Base-by-base conservation (phyloP, 2,888 invertebrate genomes). In the Cotesia congregata region DNA sequence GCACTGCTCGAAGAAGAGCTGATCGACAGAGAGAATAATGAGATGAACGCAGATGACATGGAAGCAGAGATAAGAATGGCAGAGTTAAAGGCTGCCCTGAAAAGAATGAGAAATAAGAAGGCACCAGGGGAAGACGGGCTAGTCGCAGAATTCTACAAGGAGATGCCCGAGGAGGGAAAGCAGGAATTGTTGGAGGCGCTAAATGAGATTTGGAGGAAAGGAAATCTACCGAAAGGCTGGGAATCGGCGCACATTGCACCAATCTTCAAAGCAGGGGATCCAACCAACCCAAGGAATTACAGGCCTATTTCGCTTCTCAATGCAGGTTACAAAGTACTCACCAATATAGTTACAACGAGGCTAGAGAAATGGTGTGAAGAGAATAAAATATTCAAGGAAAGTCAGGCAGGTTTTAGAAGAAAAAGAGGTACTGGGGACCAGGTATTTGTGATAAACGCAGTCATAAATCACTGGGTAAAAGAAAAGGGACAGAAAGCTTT, bases 191-290 rank as follows among this genome's bases (percentile, higher is more conserved):
- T 50, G 3, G 50, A 50, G 7, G 50, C 50, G 0, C 1, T 50
- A 5, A 50, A 50, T 1, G 50, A 7, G 5, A 50, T 50, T 50
- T 50, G 50, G 50, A 50, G 50, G 0, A 50, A 5, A 1, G 1
- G 50, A 1, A 7, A 50, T 0, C 2, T 7, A 0, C 50, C 50
- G 5, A 12, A 5, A 12, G 50, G 50, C 5, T 50, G 50, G 50
- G 50, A 50, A 2, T 1, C 1, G 12, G 50, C 9, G 9, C 7
- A 50, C 6, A 50, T 50, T 0, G 9, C 50, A 15, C 62, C 62
- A 6, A 62, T 70, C 6, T 70, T 20, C n/a, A 70, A 70, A n/a
- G n/a, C 20, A 7, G 61, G 70, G 5, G 38, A 70, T 0, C 15
- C 17, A 17, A 5, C 0, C 1, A 17, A 61, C 0, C 59, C 70